These are phyloP conservation scores for Rafetus swinhoei DNA, from an alignment of 2,113 vertebrate species.

Conservation along the genomic window DNA sequence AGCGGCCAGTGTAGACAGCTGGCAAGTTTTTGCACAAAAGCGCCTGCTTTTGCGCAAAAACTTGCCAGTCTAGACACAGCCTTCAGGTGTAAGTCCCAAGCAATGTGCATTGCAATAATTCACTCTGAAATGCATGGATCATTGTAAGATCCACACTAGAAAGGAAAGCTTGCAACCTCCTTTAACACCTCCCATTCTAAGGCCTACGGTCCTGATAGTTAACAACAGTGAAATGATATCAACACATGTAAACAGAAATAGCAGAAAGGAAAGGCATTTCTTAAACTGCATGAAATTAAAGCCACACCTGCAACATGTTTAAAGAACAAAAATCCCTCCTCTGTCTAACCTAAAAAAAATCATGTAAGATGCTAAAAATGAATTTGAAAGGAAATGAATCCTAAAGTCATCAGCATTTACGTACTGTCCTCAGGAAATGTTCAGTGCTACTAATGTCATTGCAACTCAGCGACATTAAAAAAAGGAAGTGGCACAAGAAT, in stretches of 20 bases:
- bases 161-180: background rate
- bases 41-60: too few species aligned
- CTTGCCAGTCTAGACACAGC: too few species aligned
- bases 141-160: background rate
- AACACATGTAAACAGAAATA: background rate
- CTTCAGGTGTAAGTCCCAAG: background rate
- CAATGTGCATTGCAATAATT: background rate
- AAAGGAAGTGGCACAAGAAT: background rate
- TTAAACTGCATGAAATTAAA: background rate
- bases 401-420: background rate
- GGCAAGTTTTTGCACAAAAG: too few species aligned
- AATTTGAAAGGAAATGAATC: background rate
- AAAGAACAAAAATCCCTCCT: background rate
- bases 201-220: background rate
- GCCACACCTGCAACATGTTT: background rate
- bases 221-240: background rate
- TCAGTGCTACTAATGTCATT: background rate
- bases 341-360: background rate
- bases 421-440: constrained; percentile 7
- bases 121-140: accelerated
- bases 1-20: too few species aligned
- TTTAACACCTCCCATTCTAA: background rate
- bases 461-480: constrained; percentile 7
- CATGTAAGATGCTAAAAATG: background rate
- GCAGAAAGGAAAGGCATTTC: background rate